Conservation (phyloP, 2,888 invertebrate species). For the Epinotia nisella region DNA sequence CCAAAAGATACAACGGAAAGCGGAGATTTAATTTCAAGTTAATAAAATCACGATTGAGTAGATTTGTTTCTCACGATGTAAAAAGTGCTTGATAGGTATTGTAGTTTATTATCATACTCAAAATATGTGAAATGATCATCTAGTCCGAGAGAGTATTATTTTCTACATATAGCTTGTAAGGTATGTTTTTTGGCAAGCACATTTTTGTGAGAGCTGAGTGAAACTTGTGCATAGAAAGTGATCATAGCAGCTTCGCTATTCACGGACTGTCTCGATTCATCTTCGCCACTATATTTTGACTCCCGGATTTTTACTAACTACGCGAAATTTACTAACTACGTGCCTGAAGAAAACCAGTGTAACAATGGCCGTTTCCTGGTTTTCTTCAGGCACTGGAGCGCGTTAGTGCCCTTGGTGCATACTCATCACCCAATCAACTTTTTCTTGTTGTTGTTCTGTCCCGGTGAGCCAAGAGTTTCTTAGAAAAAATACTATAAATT, state of each 20-base stretch:
- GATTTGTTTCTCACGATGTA: not conserved
- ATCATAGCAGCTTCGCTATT: too few species aligned
- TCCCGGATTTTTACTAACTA: not conserved
- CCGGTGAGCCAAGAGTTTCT: too few species aligned
- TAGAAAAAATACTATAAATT: too few species aligned
- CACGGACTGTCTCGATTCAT: too few species aligned
- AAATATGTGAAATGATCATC: conserved; percentile 1
- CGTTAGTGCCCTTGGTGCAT: too few species aligned
- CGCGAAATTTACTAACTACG: too few species aligned
- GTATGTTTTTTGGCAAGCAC: conserved; percentile 10
- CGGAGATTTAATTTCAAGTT: not conserved
- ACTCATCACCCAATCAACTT: too few species aligned
- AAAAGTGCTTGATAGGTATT: not conserved
- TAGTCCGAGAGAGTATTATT: conserved; percentile 25
- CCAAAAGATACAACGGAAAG: too few species aligned
- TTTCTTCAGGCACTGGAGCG: too few species aligned
- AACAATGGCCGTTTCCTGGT: too few species aligned
- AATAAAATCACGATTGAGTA: not conserved
- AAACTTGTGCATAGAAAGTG: not conserved
- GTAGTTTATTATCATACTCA: not conserved
- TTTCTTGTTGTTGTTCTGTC: too few species aligned
- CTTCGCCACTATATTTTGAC: not conserved
- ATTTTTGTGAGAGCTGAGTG: not conserved
- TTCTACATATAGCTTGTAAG: conserved; percentile 24
- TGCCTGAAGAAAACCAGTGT: too few species aligned